Percentiles rank a stretch among this genome's conserved stretches.
Conservation (phyloP, 92 coral and sea anemone genomes). For the Epizoanthus stellaris region DNA sequence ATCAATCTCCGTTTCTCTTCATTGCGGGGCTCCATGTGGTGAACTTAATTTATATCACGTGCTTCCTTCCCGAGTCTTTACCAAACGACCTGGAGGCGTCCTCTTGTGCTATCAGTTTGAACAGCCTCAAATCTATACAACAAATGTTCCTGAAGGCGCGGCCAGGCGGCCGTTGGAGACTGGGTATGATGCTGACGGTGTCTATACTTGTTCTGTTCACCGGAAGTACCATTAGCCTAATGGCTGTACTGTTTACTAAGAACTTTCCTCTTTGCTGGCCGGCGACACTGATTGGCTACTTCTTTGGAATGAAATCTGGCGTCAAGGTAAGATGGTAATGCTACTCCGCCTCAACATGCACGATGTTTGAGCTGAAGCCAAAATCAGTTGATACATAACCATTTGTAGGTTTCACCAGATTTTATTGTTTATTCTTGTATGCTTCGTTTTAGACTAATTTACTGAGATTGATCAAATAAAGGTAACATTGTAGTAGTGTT, state of each 20-base stretch:
- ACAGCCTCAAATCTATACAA: slow-evolving; percentile 25
- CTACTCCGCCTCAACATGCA: too few species aligned
- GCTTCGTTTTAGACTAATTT: too few species aligned
- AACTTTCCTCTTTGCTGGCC: slow-evolving; percentile 62
- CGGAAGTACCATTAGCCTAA: slow-evolving; percentile 47
- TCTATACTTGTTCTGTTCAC: slow-evolving; percentile 47
- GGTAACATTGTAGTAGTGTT: too few species aligned
- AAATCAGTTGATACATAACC: background rate
- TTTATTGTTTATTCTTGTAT: background rate
- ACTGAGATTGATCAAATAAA: too few species aligned
- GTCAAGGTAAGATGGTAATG: slow-evolving; percentile 16
- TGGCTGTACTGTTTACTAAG: slow-evolving; percentile 60
- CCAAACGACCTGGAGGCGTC: slow-evolving; percentile 12
- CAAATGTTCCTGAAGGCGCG: slow-evolving; percentile 41
- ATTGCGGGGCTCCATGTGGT: slow-evolving; percentile 37
- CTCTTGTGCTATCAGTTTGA: slow-evolving; percentile 11
- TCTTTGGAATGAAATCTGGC: slow-evolving; percentile 43
- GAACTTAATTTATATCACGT: slow-evolving; percentile 44
- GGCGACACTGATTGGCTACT: slow-evolving; percentile 55
- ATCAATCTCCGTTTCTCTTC: slow-evolving; percentile 51
- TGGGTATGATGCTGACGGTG: slow-evolving; percentile 37
- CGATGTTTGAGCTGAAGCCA: background rate
- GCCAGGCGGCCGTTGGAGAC: slow-evolving; percentile 52
- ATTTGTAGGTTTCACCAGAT: background rate
- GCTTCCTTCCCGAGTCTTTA: slow-evolving; percentile 54